phyloP scores from a whole-genome alignment of 2,888 invertebrate genomes.

The Agrenia bidenticulata region DNA sequence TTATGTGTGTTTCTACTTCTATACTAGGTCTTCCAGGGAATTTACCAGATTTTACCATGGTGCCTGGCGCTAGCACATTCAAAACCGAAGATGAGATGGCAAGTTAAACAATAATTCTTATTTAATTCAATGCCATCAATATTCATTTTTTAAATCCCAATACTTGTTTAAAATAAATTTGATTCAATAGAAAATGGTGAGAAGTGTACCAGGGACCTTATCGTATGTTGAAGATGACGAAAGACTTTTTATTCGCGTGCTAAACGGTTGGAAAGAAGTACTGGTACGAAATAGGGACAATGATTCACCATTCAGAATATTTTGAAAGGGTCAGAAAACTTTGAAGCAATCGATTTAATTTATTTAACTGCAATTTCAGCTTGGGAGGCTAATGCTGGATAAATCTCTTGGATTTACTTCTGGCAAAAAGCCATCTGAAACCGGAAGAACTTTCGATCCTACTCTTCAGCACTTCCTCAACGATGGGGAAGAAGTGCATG shows the following conservation, averaged over 20 bases:
- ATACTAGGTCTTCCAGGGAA: conserved; percentile 21
- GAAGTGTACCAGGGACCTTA: conserved; percentile 66
- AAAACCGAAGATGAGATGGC: conserved; percentile 27
- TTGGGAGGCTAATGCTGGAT: conserved; percentile 11
- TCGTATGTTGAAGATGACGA: conserved; percentile 89
- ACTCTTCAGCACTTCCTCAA: conserved; percentile 1
- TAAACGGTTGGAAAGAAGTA: conserved; percentile 92
- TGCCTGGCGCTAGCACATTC: conserved; percentile 13
- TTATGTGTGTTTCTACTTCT: neutral
- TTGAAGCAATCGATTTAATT: too few species aligned
- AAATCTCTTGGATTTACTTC: neutral
- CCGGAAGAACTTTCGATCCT: neutral
- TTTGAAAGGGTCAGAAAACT: too few species aligned
- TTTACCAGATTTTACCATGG: conserved; percentile 11
- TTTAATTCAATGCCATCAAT: neutral
- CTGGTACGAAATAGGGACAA: too few species aligned
- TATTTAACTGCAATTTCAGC: too few species aligned
- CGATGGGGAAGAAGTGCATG: conserved; percentile 7
- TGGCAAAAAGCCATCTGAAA: neutral
- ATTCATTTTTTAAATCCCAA: too few species aligned
- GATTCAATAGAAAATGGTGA: conserved; percentile 7
- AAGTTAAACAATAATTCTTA: conserved; percentile 1
- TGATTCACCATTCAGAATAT: too few species aligned
- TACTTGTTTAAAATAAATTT: too few species aligned
- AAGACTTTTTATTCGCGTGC: conserved; percentile 82